Base-by-base conservation (phyloP, 2,888 invertebrate genomes). In the Steinernema carpocapsae region DNA sequence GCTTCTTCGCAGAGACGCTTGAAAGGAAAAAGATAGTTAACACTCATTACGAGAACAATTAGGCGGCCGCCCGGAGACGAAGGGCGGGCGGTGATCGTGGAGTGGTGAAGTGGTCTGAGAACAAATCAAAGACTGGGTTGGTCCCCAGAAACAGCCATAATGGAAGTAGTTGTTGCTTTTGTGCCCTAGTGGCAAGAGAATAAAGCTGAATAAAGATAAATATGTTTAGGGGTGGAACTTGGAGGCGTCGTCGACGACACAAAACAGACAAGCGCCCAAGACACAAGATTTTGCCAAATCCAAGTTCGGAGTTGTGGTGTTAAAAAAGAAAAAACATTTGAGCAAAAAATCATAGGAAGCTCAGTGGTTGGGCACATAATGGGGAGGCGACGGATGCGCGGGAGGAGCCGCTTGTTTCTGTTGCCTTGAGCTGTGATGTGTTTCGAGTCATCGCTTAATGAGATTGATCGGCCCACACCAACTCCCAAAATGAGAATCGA, bases 401-500 rank as follows among this genome's bases (percentile, higher is more conserved):
- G 37, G 37, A 37, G 37, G 37, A 37, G 37, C 26, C 26, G 22
- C 32, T 64, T 64, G 29, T 17, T 64, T 32, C 64, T 37, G 17
- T 64, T 64, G 24, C 64, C 64, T 26, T 64, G 32, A 64, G 64
- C 64, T 64, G 17, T 26, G 29, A 64, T 26, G 64, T 17, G 32
- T 32, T 26, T 64, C 64, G 64, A 64, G 26, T 64, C 64, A 64
- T 64, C 64, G 32, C 64, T 64, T 32, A 64, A 64, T 64, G 64
- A 64, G 64, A 64, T 64, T 32, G 64, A 64, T 26, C 64, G 64
- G 26, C 64, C 64, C 32, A 64, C 64, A 32, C 64, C 64, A 64
- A 64, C 64, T 64, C 64, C 48, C 32, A 17, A 14, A 64, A 64
- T 64, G 64, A 64, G 32, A 64, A 64, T 64, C 32, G 64, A 64